Base-by-base conservation (phyloP, 2,113 vertebrate genomes). In the Spea bombifrons region DNA sequence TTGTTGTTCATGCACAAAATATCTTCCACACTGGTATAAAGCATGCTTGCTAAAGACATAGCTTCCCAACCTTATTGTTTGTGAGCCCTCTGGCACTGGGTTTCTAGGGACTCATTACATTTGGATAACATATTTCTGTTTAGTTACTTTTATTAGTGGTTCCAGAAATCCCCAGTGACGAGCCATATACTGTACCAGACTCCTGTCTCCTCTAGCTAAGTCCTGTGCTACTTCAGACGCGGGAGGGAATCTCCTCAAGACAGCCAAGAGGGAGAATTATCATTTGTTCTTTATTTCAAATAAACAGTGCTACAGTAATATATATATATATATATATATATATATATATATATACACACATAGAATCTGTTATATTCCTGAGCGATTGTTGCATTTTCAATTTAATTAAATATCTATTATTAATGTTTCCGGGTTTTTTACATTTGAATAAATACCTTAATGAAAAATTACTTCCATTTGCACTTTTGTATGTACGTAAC, bases 71-170 rank as follows among this genome's bases (percentile, higher is more conserved):
- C 8, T 64, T 69, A 17, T 76, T 61, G 68, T 70, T 63, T 44
- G 15, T 30, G 10, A 30, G 53, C 30, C 10, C 48, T 70, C 55
- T 70, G 55, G n/a, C 75, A 30, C 50, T 61, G n/a, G 66, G 66
- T 70, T 71, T 50, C 67, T n/a, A 43, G 75, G 75, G 66, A 70
- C 75, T 77, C 75, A 70, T 70, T 77, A 77, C 55, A 70, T 17
- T 70, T 63, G 75, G 66, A 77, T 77, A 77, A 77, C 66, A 77
- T 77, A 67, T 77, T 77, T 77, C 75, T 77, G 66, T 77, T 70
- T 77, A 70, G 66, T 69, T 77, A 6, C 52, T 64, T 77, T 77
- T 70, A 71, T 76, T 77, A 61, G 53, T 67, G 63, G 75, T 67
- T 77, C 66, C 75, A 70, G 66, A 70, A 77, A 48, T 77, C 75